These are phyloP conservation scores for Solenopsis fugax DNA, from an alignment of 1,140 invertebrate genomes.

Conservation along the genomic window DNA sequence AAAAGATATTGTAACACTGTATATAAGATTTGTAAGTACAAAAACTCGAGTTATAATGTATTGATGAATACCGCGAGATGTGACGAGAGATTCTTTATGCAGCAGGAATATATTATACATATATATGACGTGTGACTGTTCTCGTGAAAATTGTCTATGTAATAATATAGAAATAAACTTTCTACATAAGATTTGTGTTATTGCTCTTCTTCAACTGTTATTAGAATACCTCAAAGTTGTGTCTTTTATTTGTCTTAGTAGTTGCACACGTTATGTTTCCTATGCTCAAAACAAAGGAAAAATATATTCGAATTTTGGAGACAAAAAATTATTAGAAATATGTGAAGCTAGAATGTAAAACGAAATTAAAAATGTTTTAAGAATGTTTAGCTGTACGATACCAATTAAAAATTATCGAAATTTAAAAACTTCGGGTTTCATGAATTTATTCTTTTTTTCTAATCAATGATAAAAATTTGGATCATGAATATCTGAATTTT, in stretches of 20 bases:
- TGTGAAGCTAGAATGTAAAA: neutral
- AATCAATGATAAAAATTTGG: too few species aligned
- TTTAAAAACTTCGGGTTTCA: too few species aligned
- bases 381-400: too few species aligned
- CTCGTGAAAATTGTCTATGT: constrained; percentile 62
- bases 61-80: constrained; percentile 38
- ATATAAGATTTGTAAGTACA: constrained; percentile 74
- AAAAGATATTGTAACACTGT: constrained; percentile 64
- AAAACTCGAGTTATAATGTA: constrained; percentile 34
- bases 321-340: neutral
- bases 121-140: constrained; percentile 47
- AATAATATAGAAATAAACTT: constrained; percentile 70
- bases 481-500: too few species aligned
- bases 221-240: neutral
- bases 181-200: constrained; percentile 48
- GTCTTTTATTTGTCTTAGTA: neutral
- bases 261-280: neutral
- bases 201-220: neutral
- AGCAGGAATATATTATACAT: constrained; percentile 37
- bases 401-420: too few species aligned
- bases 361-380: neutral
- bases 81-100: constrained; percentile 11
- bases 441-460: too few species aligned
- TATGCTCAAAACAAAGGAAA: neutral
- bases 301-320: neutral